A percentile compares a stretch with the other conserved stretches of the same genome.
These are phyloP conservation scores for Pasiphila rectangulata DNA, from an alignment of 2,888 invertebrate genomes.

Conservation along the genomic window DNA sequence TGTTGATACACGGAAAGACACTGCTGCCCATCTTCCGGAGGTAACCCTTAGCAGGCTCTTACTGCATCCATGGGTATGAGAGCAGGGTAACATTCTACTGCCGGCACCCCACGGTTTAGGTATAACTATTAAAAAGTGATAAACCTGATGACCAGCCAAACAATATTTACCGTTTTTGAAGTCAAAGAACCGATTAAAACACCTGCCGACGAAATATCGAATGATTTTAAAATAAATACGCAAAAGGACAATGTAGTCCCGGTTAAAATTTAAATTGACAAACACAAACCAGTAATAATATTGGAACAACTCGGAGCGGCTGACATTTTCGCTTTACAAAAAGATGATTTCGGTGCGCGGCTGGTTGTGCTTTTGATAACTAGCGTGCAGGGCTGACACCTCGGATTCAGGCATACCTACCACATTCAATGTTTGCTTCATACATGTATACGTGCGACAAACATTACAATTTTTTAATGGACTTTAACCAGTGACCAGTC, in stretches of 20 bases:
- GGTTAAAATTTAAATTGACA: conserved; percentile 51
- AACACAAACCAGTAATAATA: conserved; percentile 64
- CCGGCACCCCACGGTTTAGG: too few species aligned
- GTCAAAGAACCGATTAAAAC: conserved; percentile 16
- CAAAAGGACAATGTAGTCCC: conserved; percentile 54
- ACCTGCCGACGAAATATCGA: conserved; percentile 14
- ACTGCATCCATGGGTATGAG: too few species aligned
- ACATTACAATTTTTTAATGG: too few species aligned
- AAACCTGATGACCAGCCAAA: conserved; percentile 6
- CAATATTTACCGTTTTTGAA: conserved; percentile 16
- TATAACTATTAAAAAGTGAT: conserved; percentile 14
- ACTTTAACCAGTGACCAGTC: too few species aligned
- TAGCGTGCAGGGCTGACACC: conserved; percentile 38
- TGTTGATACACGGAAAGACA: too few species aligned
- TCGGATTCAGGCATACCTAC: neutral
- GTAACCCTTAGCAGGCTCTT: too few species aligned
- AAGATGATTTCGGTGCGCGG: conserved; percentile 51
- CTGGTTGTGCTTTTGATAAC: conserved; percentile 39
- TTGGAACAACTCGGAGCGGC: conserved; percentile 52
- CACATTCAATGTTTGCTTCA: too few species aligned
- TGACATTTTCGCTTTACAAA: conserved; percentile 73
- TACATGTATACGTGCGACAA: too few species aligned
- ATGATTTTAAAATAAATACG: conserved; percentile 18
- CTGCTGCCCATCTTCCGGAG: too few species aligned
- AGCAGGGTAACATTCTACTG: too few species aligned